phyloP scores from a whole-genome alignment of 2,888 invertebrate genomes.

The Lasius fuliginosus region DNA sequence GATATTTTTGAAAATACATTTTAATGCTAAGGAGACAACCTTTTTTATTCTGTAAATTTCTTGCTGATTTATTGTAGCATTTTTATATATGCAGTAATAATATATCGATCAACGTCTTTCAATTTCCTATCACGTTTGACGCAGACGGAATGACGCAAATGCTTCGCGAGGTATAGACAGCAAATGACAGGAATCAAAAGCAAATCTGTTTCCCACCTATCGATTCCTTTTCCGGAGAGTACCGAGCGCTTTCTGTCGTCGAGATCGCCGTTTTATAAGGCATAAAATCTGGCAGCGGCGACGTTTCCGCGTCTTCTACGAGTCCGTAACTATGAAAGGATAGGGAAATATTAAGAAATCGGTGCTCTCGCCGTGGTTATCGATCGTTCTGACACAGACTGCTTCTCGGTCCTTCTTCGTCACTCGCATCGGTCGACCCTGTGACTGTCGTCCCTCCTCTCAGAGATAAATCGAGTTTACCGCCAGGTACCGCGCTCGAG shows the following conservation, averaged over 20 bases:
- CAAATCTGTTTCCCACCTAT: constrained; percentile 40
- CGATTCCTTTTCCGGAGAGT: neutral
- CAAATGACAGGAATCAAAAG: constrained; percentile 39
- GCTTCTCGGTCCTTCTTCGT: constrained; percentile 49
- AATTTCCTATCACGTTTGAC: constrained; percentile 19
- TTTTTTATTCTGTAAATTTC: neutral
- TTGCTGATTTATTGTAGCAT: neutral
- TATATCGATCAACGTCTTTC: constrained; percentile 36
- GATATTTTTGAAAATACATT: no score
- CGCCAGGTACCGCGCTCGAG: constrained; percentile 62
- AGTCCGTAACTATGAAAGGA: constrained; percentile 54
- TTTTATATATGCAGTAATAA: neutral
- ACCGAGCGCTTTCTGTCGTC: constrained; percentile 2
- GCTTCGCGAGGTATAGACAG: constrained; percentile 23
- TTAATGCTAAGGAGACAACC: no score
- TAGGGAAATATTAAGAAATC: constrained; percentile 56
- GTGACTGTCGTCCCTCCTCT: constrained; percentile 56
- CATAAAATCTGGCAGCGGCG: constrained; percentile 33
- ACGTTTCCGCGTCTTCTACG: neutral
- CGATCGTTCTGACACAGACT: constrained; percentile 48
- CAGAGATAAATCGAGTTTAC: constrained; percentile 69
- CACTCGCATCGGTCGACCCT: constrained; percentile 49
- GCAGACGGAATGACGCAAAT: constrained; percentile 9
- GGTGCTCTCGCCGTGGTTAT: constrained; percentile 43
- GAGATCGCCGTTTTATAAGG: constrained; percentile 33